phyloP scores from a whole-genome alignment of 2,113 vertebrate species.

The Scatophagus argus region DNA sequence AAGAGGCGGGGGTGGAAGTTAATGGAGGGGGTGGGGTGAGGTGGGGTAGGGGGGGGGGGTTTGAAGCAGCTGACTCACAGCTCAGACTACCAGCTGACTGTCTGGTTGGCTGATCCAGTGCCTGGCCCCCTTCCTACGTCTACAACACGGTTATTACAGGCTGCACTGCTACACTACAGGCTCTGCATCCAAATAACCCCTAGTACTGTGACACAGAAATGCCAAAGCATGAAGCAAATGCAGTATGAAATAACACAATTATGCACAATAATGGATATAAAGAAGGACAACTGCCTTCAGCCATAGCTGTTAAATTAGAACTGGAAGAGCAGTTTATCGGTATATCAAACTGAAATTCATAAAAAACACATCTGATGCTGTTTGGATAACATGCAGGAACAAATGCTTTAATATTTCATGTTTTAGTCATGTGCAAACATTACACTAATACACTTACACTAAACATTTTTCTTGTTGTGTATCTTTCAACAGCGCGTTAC shows the following conservation, averaged over 20 bases:
- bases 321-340: no score
- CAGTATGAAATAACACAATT: not conserved
- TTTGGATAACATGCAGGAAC: no score
- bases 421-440: no score
- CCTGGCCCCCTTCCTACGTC: not conserved
- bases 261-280: not conserved
- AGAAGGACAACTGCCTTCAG: not conserved
- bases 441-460: no score
- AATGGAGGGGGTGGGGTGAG: slow-evolving; percentile 36
- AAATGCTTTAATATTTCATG: no score
- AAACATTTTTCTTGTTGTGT: no score
- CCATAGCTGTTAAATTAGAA: not conserved
- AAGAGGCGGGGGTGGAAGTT: not conserved
- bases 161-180: not conserved
- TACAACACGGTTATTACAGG: slow-evolving; percentile 5
- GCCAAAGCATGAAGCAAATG: not conserved
- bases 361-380: no score
- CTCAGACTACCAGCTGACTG: slow-evolving; percentile 21
- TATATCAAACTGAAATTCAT: no score
- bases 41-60: slow-evolving; percentile 10
- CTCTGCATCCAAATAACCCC: not conserved
- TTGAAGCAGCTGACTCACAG: slow-evolving; percentile 47
- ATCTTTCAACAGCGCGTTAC: no score
- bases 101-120: slow-evolving; percentile 23
- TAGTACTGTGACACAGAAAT: not conserved